Base-by-base conservation (phyloP, 2,113 vertebrate genomes). In the Phrynocephalus versicolor region DNA sequence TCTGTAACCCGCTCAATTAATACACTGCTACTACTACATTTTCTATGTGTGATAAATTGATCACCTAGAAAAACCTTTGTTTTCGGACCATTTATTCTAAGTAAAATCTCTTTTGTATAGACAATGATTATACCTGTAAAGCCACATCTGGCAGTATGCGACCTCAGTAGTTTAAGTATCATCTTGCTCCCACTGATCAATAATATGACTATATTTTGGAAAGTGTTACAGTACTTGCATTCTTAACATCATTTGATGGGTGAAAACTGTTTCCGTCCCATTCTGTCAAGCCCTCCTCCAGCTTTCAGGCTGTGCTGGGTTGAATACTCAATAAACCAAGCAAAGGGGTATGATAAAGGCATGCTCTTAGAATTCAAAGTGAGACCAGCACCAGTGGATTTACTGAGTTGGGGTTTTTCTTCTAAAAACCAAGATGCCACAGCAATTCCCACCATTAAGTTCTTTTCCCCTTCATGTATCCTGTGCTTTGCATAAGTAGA, bases 381-480 rank as follows among this genome's bases (percentile, higher is more conserved):
- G 65, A 83, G 30, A 41, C 58, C 74, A 77, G 45, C 45, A 78
- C 33, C 45, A 78, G 74, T 57, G 45, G 51, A 58, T 85, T 85
- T 78, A 57, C 69, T 85, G 73, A 21, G 65, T 60, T 67, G 72
- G 69, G 76, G 79, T 72, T 79, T 76, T 51, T 25, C 37, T 79
- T 85, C 65, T 30, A 79, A 72, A 79, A 60, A 72, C 65, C 58
- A 58, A 79, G 65, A 27, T 79, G 65, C 27, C 75, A 64, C 78
- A 45, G 74, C 83, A 85, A 77, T 51, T 45, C 55, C 75, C 58
- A 55, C 55, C 12, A n/a, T 58, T 71, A 41, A 60, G 27, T 65
- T 70, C 23, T 7, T 60, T 71, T 67, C 75, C 51, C 27, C 57
- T 15, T 74, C 23, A 13, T 60, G 65, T 60, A 60, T 71, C 75